A percentile compares a stretch with the other conserved stretches of the same genome.
These are phyloP conservation scores for Chauna torquata DNA, from an alignment of 2,113 vertebrate species.

Conservation along the genomic window DNA sequence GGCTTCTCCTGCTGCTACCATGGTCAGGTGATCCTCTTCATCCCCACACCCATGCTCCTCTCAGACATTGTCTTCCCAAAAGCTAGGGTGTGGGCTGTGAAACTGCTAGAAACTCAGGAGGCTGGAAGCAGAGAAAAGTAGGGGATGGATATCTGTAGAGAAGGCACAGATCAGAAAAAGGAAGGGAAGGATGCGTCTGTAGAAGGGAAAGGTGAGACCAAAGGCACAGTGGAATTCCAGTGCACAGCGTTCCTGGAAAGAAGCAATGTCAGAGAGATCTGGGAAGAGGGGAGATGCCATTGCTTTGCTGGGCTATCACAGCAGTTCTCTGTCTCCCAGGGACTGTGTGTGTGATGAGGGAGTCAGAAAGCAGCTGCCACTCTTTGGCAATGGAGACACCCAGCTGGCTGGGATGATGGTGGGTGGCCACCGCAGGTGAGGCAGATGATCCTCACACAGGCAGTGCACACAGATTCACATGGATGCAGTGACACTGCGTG, in stretches of 20 bases:
- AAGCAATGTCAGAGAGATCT: rapidly evolving
- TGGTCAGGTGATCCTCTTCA: neutral
- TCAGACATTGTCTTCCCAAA: neutral
- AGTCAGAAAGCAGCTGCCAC: neutral
- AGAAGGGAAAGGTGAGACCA: neutral
- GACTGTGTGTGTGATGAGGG: neutral
- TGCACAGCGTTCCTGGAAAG: neutral
- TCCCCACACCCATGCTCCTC: rapidly evolving
- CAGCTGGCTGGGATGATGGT: neutral
- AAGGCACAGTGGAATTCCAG: neutral
- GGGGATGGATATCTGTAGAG: neutral
- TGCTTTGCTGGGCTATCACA: neutral
- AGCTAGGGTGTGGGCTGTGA: neutral
- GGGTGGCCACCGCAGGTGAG: neutral
- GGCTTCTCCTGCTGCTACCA: neutral
- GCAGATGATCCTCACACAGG: neutral
- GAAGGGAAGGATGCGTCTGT: neutral
- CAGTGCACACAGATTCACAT: neutral
- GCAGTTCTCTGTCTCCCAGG: neutral
- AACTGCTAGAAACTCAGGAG: neutral
- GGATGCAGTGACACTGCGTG: neutral
- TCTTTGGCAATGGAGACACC: neutral
- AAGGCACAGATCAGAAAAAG: neutral
- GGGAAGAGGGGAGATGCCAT: neutral
- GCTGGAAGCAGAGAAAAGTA: neutral